Evolutionary conservation across 2,888 invertebrate species (phyloP).

Genomic region (Folsomia candida): DNA sequence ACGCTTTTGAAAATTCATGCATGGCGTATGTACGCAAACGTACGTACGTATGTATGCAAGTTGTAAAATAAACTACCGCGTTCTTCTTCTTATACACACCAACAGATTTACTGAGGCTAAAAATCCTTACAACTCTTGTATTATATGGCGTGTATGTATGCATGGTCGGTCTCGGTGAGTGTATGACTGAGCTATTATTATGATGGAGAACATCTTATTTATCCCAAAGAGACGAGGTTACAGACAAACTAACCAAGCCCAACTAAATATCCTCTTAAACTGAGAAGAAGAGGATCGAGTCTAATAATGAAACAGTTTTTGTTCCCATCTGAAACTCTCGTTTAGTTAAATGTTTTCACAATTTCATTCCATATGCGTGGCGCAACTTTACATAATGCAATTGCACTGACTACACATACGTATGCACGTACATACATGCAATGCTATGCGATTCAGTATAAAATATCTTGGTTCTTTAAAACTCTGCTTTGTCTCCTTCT

Average conservation of each 20-base stretch:
- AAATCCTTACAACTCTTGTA: not conserved
- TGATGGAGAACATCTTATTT: not conserved
- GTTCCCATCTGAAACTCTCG: not conserved
- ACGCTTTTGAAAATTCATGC: too few relatives aligned
- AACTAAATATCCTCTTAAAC: not conserved
- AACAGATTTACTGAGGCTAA: not conserved
- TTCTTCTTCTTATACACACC: not conserved
- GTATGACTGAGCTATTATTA: not conserved
- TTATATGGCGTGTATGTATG: not conserved
- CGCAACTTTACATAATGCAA: too few relatives aligned
- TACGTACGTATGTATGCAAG: too few relatives aligned
- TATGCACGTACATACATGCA: too few relatives aligned
- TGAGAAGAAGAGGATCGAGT: not conserved
- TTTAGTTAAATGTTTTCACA: not conserved
- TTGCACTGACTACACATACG: too few relatives aligned
- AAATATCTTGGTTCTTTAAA: too few relatives aligned
- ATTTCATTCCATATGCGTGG: not conserved
- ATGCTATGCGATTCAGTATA: too few relatives aligned
- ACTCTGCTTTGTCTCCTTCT: too few relatives aligned
- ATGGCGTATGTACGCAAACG: too few relatives aligned
- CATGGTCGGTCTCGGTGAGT: not conserved
- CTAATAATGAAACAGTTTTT: not conserved
- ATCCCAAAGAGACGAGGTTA: not conserved
- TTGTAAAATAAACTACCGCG: too few relatives aligned
- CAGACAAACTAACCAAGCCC: not conserved